Percentiles rank a stretch among this genome's conserved stretches.
Conservation (phyloP, 2,797 vertebrate genomes). For the Tragopan temminckii region DNA sequence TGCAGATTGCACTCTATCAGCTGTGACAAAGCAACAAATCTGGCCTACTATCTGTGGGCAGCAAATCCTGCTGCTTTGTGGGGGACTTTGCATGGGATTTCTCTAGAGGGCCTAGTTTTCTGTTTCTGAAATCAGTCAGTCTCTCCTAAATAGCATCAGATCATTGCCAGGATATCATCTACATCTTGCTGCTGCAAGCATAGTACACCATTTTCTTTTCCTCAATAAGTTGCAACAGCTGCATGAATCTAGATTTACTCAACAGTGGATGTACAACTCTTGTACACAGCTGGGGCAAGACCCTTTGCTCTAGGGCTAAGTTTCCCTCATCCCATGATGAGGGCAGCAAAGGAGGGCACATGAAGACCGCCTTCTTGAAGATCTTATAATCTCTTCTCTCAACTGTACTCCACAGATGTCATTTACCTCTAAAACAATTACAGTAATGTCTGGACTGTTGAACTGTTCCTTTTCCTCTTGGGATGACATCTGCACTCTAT, state of each 20-base stretch:
- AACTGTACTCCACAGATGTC: not conserved
- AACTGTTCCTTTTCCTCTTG: not conserved
- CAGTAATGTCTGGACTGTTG: not conserved
- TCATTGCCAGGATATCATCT: not conserved
- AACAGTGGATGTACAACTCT: not conserved
- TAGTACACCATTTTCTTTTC: not conserved
- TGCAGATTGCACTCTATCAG: not conserved
- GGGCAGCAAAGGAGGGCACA: not conserved
- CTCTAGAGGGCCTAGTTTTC: not conserved
- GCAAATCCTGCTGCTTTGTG: not conserved
- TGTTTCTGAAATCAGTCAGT: not conserved
- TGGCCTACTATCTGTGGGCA: not conserved
- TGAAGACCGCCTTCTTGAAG: not conserved
- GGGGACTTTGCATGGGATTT: not conserved
- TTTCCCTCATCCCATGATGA: not conserved
- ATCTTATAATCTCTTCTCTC: not conserved
- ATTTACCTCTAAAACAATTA: not conserved
- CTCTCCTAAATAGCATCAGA: not conserved
- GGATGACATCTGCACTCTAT: not conserved
- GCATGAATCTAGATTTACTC: not conserved
- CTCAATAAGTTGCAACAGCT: not conserved
- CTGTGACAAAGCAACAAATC: rapidly evolving
- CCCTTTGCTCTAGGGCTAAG: not conserved
- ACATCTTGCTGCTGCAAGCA: not conserved
- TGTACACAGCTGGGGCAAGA: not conserved